A percentile compares a stretch with the other conserved stretches of the same genome.
Conservation (phyloP, 2,888 invertebrate species). For the Morinoia aosen region DNA sequence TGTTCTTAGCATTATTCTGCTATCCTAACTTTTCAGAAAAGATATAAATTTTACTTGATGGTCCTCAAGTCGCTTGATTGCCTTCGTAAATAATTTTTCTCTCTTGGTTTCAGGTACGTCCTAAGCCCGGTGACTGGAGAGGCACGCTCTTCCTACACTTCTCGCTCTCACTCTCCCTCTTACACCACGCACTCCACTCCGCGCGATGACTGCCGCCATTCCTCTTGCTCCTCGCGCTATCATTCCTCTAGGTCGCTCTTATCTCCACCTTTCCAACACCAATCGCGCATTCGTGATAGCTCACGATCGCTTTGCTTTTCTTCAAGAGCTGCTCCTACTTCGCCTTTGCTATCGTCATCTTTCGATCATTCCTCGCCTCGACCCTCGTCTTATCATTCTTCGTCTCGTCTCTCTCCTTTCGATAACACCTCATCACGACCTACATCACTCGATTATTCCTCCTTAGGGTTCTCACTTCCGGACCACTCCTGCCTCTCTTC, state of each 20-base stretch:
- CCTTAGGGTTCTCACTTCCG: not conserved
- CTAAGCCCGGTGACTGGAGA: conserved; percentile 54
- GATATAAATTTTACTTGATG: not conserved
- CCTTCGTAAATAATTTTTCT: not conserved
- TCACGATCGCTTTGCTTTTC: not conserved
- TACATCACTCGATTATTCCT: not conserved
- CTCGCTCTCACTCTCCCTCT: not conserved
- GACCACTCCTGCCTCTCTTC: not conserved
- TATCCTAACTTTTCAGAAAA: not conserved
- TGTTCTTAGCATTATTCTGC: not conserved
- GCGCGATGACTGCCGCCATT: too few species aligned
- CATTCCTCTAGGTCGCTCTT: not conserved
- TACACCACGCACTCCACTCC: not conserved
- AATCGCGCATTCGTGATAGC: not conserved
- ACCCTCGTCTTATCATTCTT: not conserved
- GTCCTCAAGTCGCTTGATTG: not conserved
- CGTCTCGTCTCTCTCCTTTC: not conserved
- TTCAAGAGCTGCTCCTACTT: not conserved
- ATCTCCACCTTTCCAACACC: not conserved
- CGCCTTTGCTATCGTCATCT: not conserved
- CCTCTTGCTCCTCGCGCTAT: not conserved
- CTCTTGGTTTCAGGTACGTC: conserved; percentile 46
- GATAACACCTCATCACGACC: not conserved
- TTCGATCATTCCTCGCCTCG: not conserved
- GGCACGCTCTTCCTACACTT: conserved; percentile 21